Percentiles rank a stretch among this genome's conserved stretches.
These are phyloP conservation scores for Xestia ashworthii DNA, from an alignment of 2,888 invertebrate species.

Conservation along the genomic window DNA sequence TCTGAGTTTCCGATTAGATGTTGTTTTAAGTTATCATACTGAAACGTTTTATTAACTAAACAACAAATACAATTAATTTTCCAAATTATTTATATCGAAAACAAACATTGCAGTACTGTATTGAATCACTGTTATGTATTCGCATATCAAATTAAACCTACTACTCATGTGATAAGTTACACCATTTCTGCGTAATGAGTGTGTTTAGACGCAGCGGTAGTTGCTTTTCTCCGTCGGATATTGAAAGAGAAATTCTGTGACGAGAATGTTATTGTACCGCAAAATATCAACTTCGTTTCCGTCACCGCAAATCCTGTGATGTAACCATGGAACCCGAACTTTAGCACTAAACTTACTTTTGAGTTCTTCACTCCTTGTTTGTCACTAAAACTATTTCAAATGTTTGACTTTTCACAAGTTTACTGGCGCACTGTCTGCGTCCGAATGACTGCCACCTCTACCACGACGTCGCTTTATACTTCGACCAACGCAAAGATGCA, in stretches of 20 bases:
- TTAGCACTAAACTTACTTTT: conserved; percentile 81
- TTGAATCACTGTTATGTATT: conserved; percentile 29
- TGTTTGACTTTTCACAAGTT: conserved; percentile 82
- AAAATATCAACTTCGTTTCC: conserved; percentile 20
- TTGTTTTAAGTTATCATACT: not conserved
- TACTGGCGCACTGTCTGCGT: conserved; percentile 86
- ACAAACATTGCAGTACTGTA: conserved; percentile 6
- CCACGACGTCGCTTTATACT: conserved; percentile 88
- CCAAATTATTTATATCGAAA: not conserved
- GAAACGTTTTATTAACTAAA: not conserved
- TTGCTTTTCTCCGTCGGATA: conserved; percentile 52
- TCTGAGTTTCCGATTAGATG: not conserved
- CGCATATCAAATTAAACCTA: conserved; percentile 7
- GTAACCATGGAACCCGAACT: conserved; percentile 25
- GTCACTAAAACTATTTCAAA: conserved; percentile 74
- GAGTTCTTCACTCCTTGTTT: conserved; percentile 78
- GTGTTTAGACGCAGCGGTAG: conserved; percentile 47
- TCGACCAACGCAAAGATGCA: conserved; percentile 88
- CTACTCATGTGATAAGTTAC: conserved; percentile 14
- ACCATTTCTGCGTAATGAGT: conserved; percentile 38
- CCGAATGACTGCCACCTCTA: conserved; percentile 87
- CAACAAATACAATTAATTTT: not conserved
- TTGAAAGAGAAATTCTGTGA: conserved; percentile 58
- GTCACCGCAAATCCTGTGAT: conserved; percentile 66
- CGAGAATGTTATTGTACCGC: conserved; percentile 23